These are phyloP conservation scores for Acanthoscelides obtectus DNA, from an alignment of 2,888 invertebrate species.

Conservation along the genomic window DNA sequence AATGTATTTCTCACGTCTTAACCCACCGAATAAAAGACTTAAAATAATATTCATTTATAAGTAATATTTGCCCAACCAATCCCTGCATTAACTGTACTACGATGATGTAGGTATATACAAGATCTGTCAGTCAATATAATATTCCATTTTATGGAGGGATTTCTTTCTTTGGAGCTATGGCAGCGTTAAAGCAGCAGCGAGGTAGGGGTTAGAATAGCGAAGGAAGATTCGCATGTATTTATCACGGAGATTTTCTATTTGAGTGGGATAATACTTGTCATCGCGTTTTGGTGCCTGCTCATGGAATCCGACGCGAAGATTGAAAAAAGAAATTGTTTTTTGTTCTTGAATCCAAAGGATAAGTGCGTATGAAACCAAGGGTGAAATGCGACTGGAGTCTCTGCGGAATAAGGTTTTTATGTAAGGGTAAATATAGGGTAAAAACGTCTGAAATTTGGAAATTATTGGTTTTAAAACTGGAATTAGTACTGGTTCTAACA, in stretches of 20 bases:
- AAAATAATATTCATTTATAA: too few relatives aligned
- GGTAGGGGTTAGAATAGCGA: not conserved
- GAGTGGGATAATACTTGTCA: not conserved
- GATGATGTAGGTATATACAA: not conserved
- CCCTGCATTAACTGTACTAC: not conserved
- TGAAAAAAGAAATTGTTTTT: not conserved
- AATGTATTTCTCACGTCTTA: too few relatives aligned
- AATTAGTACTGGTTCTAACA: too few relatives aligned
- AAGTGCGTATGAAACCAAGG: not conserved
- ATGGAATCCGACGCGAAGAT: not conserved
- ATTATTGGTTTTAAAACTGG: too few relatives aligned
- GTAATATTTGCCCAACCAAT: not conserved
- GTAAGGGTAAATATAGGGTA: too few relatives aligned
- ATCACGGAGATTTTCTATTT: not conserved
- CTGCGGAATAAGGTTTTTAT: not conserved
- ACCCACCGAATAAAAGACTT: too few relatives aligned
- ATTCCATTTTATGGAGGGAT: not conserved
- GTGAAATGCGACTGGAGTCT: not conserved
- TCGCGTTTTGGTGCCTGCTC: not conserved
- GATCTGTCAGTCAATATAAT: not conserved
- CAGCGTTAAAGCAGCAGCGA: not conserved
- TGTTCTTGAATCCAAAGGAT: not conserved
- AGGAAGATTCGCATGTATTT: not conserved
- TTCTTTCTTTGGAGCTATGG: not conserved
- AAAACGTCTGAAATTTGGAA: too few relatives aligned